Evolutionary conservation across 2,797 vertebrate species (phyloP).

Genomic region (Champsocephalus gunnari): DNA sequence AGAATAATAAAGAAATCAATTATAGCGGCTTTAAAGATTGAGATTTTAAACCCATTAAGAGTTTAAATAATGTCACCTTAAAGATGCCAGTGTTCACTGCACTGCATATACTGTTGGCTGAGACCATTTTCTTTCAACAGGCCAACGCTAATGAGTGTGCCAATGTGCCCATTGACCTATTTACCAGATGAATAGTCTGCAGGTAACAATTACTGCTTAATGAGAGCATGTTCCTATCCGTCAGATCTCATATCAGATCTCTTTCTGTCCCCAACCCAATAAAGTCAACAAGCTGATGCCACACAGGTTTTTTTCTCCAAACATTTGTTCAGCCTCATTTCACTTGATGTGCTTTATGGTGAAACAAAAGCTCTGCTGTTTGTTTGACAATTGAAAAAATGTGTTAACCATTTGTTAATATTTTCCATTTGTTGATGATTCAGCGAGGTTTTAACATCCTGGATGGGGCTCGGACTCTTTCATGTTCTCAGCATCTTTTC

Average conservation of each 20-base stretch:
- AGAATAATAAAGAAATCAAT: background rate
- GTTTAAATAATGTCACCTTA: background rate
- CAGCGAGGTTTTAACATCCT: background rate
- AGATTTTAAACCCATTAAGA: background rate
- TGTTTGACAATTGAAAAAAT: constrained; percentile 42
- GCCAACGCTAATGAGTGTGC: constrained; percentile 39
- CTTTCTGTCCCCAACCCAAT: constrained; percentile 42
- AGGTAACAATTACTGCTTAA: constrained; percentile 76
- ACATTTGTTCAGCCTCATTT: constrained; percentile 14
- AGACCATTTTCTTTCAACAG: constrained; percentile 32
- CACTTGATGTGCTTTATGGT: constrained; percentile 28
- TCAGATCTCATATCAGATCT: constrained; percentile 67
- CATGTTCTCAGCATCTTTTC: background rate
- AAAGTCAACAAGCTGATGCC: constrained; percentile 63
- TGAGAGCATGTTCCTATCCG: constrained; percentile 62
- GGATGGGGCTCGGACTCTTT: background rate
- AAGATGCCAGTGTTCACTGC: background rate
- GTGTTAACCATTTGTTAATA: constrained; percentile 22
- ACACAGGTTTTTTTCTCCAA: constrained; percentile 34
- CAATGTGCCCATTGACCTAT: constrained; percentile 61
- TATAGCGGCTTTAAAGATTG: background rate
- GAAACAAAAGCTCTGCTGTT: constrained; percentile 56
- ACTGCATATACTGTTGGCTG: constrained; percentile 1
- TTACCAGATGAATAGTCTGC: constrained; percentile 72
- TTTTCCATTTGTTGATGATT: constrained; percentile 22